A percentile compares a stretch with the other conserved stretches of the same genome.
Conservation (phyloP, 37 sponge, comb jelly and placozoan species). For the Dysidea cf. avara region DNA sequence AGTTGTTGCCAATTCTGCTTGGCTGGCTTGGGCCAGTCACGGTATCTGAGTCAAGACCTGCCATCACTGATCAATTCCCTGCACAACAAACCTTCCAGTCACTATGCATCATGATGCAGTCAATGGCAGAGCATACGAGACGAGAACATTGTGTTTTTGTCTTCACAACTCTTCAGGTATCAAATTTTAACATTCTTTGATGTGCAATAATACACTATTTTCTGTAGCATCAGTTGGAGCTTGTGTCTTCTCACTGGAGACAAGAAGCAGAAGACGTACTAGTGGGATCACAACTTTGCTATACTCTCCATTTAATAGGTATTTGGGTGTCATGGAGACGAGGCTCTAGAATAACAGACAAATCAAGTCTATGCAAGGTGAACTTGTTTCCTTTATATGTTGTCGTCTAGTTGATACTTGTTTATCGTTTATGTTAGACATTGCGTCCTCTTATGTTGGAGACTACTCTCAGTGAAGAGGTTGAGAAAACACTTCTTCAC, state of each 20-base stretch:
- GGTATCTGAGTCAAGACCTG: neutral
- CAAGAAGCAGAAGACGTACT: neutral
- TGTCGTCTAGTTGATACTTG: neutral
- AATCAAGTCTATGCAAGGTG: conserved; percentile 26
- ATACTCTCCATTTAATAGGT: conserved; percentile 61
- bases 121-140: conserved; percentile 74
- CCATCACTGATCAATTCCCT: neutral
- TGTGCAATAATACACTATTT: too few relatives aligned
- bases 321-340: conserved; percentile 68
- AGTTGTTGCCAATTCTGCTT: conserved; percentile 52
- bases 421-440: neutral
- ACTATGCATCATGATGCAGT: conserved; percentile 46
- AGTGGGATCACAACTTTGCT: neutral
- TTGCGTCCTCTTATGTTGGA: conserved; percentile 5
- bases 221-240: too few relatives aligned
- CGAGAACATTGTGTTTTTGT: conserved; percentile 41
- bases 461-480: conserved; percentile 2
- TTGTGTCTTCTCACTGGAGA: too few relatives aligned
- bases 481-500: conserved; percentile 23
- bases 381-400: too few relatives aligned
- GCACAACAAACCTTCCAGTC: conserved; percentile 37
- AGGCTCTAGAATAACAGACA: conserved; percentile 34
- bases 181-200: neutral
- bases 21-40: conserved; percentile 16
- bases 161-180: conserved; percentile 56